Conservation (phyloP, 2,113 vertebrate species). For the Nibea albiflora region DNA sequence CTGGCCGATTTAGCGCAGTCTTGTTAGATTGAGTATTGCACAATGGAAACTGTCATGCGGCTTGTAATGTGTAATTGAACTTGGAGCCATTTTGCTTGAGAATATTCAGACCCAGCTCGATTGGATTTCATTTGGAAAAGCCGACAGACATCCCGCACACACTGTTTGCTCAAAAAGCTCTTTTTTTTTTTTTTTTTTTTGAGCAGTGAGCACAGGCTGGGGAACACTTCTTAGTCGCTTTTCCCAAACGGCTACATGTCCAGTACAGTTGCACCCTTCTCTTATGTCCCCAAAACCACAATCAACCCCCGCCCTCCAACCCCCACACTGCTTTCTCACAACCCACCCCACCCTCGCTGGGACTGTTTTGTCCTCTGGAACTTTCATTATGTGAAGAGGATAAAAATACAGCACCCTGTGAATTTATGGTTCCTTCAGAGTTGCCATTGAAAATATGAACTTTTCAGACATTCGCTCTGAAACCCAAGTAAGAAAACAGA, state of each 20-base stretch:
- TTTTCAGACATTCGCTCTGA: constrained; percentile 80
- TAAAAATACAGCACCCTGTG: constrained; percentile 83
- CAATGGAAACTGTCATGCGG: constrained; percentile 83
- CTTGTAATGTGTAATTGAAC: constrained; percentile 82
- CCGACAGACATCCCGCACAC: constrained; percentile 53
- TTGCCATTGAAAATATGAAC: constrained; percentile 84
- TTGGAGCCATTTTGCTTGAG: constrained; percentile 78
- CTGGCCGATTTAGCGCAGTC: constrained; percentile 75
- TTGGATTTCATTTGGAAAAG: constrained; percentile 78
- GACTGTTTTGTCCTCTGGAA: constrained; percentile 81
- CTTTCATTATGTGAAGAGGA: constrained; percentile 82
- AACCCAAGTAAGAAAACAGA: constrained; percentile 85
- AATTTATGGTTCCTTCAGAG: constrained; percentile 80
- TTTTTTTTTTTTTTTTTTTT: constrained; percentile 43
- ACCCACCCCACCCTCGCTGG: constrained; percentile 61
- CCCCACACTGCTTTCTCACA: constrained; percentile 64
- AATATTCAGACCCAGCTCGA: constrained; percentile 74
- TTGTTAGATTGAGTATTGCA: constrained; percentile 80
- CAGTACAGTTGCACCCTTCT: constrained; percentile 73
- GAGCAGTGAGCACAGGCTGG: constrained; percentile 18
- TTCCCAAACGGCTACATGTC: constrained; percentile 73
- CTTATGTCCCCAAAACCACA: constrained; percentile 75
- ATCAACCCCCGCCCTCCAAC: constrained; percentile 61
- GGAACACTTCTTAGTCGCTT: constrained; percentile 48
- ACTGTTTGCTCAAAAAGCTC: constrained; percentile 58